Evolutionary conservation across 1,140 invertebrate genomes (phyloP).

Genomic region (Musca vetustissima): DNA sequence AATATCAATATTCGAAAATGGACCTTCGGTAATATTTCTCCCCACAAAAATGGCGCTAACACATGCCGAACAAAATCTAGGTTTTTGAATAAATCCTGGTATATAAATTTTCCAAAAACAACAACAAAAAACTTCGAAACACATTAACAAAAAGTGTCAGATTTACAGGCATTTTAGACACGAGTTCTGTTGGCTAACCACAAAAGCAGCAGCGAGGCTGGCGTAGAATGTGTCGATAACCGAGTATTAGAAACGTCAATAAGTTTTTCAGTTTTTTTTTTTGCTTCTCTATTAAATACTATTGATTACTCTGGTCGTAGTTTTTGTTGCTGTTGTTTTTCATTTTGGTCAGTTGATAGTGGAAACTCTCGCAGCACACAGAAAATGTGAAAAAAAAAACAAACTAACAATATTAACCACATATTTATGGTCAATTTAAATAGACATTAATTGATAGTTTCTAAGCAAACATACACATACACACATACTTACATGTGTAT

Average conservation of each 20-base stretch:
- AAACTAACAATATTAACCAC: constrained; percentile 3
- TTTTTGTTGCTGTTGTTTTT: too few species aligned
- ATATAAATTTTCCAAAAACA: too few species aligned
- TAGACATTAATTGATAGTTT: constrained; percentile 30
- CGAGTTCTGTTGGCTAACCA: neutral
- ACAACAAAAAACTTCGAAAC: neutral
- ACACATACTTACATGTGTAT: neutral
- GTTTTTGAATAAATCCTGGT: too few species aligned
- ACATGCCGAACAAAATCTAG: too few species aligned
- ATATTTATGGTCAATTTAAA: constrained; percentile 27
- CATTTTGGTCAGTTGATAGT: too few species aligned
- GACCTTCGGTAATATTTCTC: too few species aligned
- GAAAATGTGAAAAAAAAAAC: too few species aligned
- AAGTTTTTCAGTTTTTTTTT: neutral
- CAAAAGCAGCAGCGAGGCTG: neutral
- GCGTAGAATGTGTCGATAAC: neutral
- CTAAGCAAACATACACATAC: neutral
- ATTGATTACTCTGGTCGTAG: too few species aligned
- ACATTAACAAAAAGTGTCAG: constrained; percentile 5
- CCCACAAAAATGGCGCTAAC: too few species aligned
- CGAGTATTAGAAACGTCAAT: neutral
- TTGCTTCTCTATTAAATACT: too few species aligned
- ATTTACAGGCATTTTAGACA: neutral
- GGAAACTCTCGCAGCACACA: too few species aligned
- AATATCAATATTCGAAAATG: too few species aligned